Conservation (phyloP, 1,140 invertebrate species). For the Nomia melanderi region DNA sequence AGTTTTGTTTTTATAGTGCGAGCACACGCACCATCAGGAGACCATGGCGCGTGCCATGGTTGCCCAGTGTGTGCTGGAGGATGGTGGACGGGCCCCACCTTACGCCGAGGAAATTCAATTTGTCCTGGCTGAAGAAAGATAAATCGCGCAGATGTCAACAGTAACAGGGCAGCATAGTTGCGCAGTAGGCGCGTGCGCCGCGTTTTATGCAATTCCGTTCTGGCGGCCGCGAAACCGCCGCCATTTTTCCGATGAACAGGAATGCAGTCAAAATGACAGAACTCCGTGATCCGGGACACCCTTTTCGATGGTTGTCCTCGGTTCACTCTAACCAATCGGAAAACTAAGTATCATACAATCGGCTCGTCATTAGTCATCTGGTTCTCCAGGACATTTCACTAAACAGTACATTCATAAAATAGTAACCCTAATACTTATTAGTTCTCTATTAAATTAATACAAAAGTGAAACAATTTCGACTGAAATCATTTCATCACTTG, state of each 20-base stretch:
- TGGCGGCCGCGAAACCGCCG: neutral
- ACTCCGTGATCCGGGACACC: too few species aligned
- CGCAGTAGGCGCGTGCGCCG: neutral
- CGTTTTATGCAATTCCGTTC: conserved; percentile 20
- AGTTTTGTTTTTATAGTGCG: conserved; percentile 49
- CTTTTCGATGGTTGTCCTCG: too few species aligned
- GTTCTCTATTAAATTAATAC: too few species aligned
- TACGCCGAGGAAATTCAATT: conserved; percentile 40
- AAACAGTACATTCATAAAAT: too few species aligned
- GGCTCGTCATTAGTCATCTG: too few species aligned
- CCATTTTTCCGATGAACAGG: neutral
- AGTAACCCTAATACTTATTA: too few species aligned
- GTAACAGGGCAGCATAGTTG: conserved; percentile 71
- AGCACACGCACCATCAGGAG: conserved; percentile 33
- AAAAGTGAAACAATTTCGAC: too few species aligned
- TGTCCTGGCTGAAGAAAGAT: conserved; percentile 75
- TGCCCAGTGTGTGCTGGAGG: neutral
- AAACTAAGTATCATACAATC: too few species aligned
- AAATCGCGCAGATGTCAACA: conserved; percentile 80
- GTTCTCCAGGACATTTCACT: too few species aligned
- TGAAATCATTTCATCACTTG: too few species aligned
- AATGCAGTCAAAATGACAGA: too few species aligned
- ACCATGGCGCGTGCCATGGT: neutral
- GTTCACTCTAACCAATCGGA: too few species aligned
- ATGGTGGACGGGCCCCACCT: conserved; percentile 55